Evolutionary conservation across 2,888 invertebrate genomes (phyloP).

Genomic region (Hydriomena furcata): DNA sequence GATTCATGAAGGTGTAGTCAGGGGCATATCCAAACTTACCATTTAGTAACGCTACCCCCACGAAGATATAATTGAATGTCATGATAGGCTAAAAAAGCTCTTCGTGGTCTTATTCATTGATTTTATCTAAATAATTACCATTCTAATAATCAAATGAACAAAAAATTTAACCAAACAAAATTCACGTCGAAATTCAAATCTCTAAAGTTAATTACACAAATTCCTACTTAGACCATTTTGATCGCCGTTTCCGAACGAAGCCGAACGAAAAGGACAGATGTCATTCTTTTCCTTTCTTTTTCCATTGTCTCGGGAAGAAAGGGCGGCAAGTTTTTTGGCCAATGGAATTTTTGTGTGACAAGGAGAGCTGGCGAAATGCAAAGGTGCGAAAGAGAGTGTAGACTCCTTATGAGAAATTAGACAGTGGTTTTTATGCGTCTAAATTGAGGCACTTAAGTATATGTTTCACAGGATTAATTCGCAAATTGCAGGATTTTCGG

Average conservation of each 20-base stretch:
- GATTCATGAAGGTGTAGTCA: too few relatives aligned
- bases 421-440: slow-evolving; percentile 33
- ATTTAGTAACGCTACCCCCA: too few relatives aligned
- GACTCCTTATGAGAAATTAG: slow-evolving; percentile 30
- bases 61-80: too few relatives aligned
- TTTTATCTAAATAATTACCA: too few relatives aligned
- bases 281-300: slow-evolving; percentile 29
- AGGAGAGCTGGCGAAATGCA: slow-evolving; percentile 17
- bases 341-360: slow-evolving; percentile 33
- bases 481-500: slow-evolving; percentile 24
- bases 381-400: slow-evolving; percentile 25
- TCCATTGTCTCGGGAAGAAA: slow-evolving; percentile 39
- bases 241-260: slow-evolving; percentile 42
- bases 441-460: slow-evolving; percentile 34
- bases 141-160: not conserved
- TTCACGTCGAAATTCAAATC: slow-evolving; percentile 32
- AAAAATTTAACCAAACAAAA: not conserved
- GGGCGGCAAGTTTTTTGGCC: slow-evolving; percentile 41
- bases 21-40: too few relatives aligned
- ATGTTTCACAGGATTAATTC: slow-evolving; percentile 33
- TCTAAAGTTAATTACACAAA: slow-evolving; percentile 37
- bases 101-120: too few relatives aligned
- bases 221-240: slow-evolving; percentile 56
- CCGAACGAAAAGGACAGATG: slow-evolving; percentile 31
- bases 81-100: too few relatives aligned